phyloP scores from a whole-genome alignment of 1,140 invertebrate genomes.

The Zophobas atratus region DNA sequence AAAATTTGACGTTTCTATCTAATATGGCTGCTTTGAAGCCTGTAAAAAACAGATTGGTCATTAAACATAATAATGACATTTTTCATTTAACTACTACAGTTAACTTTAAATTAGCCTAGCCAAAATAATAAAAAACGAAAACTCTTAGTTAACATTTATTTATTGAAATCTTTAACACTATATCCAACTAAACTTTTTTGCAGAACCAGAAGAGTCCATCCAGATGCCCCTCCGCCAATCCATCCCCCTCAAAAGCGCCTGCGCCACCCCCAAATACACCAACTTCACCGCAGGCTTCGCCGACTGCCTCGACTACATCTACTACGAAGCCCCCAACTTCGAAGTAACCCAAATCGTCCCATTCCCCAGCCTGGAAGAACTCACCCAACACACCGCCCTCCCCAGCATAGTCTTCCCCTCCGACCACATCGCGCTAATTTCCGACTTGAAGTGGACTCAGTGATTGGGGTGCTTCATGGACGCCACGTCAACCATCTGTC shows the following conservation, averaged over 20 bases:
- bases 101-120: too few species aligned
- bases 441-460: constrained; percentile 80
- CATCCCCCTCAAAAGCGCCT: constrained; percentile 79
- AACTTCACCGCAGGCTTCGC: constrained; percentile 89
- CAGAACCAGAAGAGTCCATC: constrained; percentile 79
- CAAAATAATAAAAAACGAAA: too few species aligned
- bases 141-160: too few species aligned
- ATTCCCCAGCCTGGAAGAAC: constrained; percentile 83
- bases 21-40: too few species aligned
- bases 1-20: too few species aligned
- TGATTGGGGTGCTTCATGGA: neutral
- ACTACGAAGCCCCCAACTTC: constrained; percentile 80
- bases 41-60: too few species aligned
- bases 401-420: constrained; percentile 93
- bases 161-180: too few species aligned
- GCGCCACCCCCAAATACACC: constrained; percentile 85
- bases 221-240: constrained; percentile 76
- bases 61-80: too few species aligned
- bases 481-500: neutral
- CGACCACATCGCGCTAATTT: constrained; percentile 92
- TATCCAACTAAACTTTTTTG: constrained; percentile 47
- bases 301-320: constrained; percentile 95
- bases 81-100: too few species aligned
- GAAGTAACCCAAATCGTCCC: constrained; percentile 83
- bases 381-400: constrained; percentile 82